These are phyloP conservation scores for Macrotus californicus DNA, from an alignment of 2,113 vertebrate species.

Conservation along the genomic window DNA sequence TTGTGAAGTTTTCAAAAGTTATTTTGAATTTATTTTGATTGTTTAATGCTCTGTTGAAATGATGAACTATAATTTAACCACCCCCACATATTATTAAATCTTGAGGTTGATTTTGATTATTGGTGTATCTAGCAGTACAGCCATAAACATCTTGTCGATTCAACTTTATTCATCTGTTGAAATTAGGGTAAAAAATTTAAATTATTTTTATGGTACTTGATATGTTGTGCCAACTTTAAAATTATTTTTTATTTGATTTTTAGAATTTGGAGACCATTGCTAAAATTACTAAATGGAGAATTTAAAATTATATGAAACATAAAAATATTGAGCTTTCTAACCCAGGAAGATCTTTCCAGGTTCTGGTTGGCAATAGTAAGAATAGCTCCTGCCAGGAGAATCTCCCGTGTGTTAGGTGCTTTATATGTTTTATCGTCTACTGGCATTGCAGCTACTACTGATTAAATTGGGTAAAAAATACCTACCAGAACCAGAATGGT, in stretches of 20 bases:
- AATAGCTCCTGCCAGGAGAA: not conserved
- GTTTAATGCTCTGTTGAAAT: not conserved
- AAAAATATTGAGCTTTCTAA: not conserved
- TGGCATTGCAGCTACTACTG: not conserved
- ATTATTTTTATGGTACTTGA: not conserved
- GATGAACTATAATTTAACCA: not conserved
- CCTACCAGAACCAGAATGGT: not conserved
- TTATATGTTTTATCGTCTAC: not conserved
- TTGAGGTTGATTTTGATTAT: conserved; percentile 24
- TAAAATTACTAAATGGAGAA: conserved; percentile 20
- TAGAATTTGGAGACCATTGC: not conserved
- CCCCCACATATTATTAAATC: not conserved
- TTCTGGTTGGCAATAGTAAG: not conserved
- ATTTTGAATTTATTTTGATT: not conserved
- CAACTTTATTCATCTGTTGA: not conserved
- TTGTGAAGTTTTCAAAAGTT: not conserved
- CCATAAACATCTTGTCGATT: not conserved
- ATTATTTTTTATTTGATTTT: not conserved
- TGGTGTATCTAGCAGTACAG: not conserved
- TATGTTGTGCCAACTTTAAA: conserved; percentile 1
- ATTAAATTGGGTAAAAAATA: not conserved
- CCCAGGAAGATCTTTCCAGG: not conserved
- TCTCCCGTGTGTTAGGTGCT: not conserved
- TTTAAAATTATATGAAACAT: not conserved
- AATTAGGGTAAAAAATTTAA: not conserved